Evolutionary conservation across 2,113 vertebrate genomes (phyloP), one percentile per base, ranked within the genome.

Genomic region (Pogona vitticeps): DNA sequence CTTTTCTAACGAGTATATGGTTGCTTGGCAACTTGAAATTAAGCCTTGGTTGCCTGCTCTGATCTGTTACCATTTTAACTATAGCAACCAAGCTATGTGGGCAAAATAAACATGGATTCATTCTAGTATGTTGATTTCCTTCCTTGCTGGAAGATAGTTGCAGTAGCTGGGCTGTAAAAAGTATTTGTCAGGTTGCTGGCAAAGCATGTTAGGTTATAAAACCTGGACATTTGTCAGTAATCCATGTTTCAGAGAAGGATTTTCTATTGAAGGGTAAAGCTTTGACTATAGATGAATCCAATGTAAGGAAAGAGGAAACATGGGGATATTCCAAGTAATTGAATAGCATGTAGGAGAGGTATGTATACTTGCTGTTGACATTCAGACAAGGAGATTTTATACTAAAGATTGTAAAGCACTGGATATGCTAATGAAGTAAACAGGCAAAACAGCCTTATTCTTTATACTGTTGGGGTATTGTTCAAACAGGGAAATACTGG

Each of bases 11-110:
- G 12, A 72, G 84, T 87, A 80, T 63, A 33, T 56, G 36, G 38
- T 91, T 82, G 87, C 63, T 10, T 91, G 82, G 33, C 52, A 71
- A 38, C 90, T 86, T 40, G 36, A 71, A 80, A 89, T 36, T 0
- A 0, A 87, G 59, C 15, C 4, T 15, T 18, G 5, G 86, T 52
- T 77, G 6, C 33, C 18, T 13, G 20, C 20, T 36, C 80, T 91
- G 46, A 1, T 0, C 0, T 40, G 0, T 88, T 87, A 0, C 0
- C 76, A 56, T 1, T 87, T 46, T 73, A 76, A 88, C 36, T 31
- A 0, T 0, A 68, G 5, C 36, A 81, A 75, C 33, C 67, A 76
- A 88, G 40, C n/a, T 68, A 76, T 13, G 13, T 85, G 77, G 77
- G 71, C 17, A 82, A 76, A 88, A 80, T 76, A 85, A 85, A 40